Base-by-base conservation (phyloP, 2,113 vertebrate species). In the Gulo gulo region DNA sequence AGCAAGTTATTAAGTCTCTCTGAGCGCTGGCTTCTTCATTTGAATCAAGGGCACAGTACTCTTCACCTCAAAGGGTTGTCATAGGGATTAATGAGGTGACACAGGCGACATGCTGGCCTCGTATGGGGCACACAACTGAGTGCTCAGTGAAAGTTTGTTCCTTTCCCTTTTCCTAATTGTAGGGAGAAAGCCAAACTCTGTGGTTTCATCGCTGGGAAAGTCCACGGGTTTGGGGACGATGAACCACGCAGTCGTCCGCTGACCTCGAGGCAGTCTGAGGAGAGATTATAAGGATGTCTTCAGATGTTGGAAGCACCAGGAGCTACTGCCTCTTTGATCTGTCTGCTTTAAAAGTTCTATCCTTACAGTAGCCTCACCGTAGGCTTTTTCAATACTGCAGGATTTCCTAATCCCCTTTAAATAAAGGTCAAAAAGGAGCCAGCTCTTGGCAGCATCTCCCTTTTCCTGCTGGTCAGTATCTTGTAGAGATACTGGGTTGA, bases 321-420 rank as follows among this genome's bases (percentile, higher is more conserved):
- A 18, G 61, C 69, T 16, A 1, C 74, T 16, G 1, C 61, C 26
- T 86, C 96, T 96, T 92, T 96, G 96, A 97, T 97, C 86, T 88
- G 80, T 31, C 45, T 42, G 63, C 90, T 94, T 52, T 29, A 61
- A 92, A 96, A 83, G 6, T 61, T 88, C 96, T 85, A 12, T 94
- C 94, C 92, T 96, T 87, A 52, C 81, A 59, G 91, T 63, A 1
- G 92, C 57, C 47, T 98, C 57, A 10, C 97, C 84, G 84, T 29
- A 31, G 61, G 80, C 42, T 23, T 93, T 78, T 97, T 88, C 42
- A 20, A 2, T 96, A 88, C 96, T 96, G 96, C 97, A 90, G 82
- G 91, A 94, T 81, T 98, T 97, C 97, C 97, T 97, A 94, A 98
- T 97, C 95, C 97, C 94, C 97, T 97, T 97, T 96, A 98, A 97